phyloP scores from a whole-genome alignment of 2,797 vertebrate genomes.

The Ara ararauna region DNA sequence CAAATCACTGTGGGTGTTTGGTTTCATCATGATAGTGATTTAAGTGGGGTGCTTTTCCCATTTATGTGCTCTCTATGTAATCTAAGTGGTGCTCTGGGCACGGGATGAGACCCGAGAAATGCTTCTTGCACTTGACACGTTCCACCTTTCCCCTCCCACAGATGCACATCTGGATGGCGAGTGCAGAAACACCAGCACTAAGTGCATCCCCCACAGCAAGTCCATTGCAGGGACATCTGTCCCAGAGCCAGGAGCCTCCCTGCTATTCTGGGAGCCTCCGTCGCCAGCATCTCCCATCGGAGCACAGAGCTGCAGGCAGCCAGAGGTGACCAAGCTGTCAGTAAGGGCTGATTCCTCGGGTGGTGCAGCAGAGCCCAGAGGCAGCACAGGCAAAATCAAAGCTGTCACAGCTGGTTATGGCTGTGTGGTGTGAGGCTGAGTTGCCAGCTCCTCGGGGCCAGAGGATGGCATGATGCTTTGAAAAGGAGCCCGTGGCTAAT shows the following conservation, averaged over 20 bases:
- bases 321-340: background rate
- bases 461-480: background rate
- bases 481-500: background rate
- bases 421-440: background rate
- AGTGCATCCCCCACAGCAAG: fast-evolving
- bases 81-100: background rate
- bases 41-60: fast-evolving
- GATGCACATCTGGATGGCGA: background rate
- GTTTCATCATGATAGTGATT: background rate
- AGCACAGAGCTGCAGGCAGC: background rate
- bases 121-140: background rate
- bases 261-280: background rate
- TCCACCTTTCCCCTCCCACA: background rate
- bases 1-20: background rate
- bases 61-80: background rate
- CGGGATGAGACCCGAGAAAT: fast-evolving
- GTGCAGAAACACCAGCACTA: background rate
- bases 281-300: fast-evolving
- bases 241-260: background rate
- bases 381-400: background rate
- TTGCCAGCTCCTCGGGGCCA: background rate
- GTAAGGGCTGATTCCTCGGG: background rate
- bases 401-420: background rate
- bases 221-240: background rate
- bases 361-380: background rate